Conservation (phyloP, 2,113 vertebrate species). For the Marmota monax region DNA sequence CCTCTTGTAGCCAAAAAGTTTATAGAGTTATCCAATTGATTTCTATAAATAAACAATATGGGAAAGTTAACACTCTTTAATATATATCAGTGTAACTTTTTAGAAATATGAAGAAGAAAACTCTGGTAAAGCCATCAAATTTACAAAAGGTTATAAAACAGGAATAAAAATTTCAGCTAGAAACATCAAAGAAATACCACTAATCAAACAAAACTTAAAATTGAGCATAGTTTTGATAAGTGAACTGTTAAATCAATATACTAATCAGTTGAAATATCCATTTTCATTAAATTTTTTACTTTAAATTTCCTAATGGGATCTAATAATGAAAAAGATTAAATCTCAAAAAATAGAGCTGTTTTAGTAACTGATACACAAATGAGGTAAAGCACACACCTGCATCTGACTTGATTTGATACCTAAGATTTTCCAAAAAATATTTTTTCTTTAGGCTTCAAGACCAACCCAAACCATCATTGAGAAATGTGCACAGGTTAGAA, state of each 20-base stretch:
- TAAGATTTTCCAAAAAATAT: neutral
- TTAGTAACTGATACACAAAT: neutral
- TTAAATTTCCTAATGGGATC: neutral
- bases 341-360: neutral
- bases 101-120: conserved; percentile 14
- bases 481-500: neutral
- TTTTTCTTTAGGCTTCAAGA: neutral
- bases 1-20: neutral
- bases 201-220: conserved; percentile 28
- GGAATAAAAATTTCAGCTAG: neutral
- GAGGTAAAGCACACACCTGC: neutral
- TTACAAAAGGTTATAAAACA: neutral
- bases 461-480: neutral
- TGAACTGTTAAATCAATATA: neutral
- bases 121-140: neutral
- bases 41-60: neutral
- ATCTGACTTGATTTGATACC: neutral
- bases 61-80: neutral
- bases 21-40: neutral
- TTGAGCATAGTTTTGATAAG: neutral
- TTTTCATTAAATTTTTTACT: conserved; percentile 45
- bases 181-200: neutral
- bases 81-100: neutral
- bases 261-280: neutral
- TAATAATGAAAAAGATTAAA: neutral